Conservation (phyloP, 2,113 vertebrate genomes). For the Pholis gunnellus region DNA sequence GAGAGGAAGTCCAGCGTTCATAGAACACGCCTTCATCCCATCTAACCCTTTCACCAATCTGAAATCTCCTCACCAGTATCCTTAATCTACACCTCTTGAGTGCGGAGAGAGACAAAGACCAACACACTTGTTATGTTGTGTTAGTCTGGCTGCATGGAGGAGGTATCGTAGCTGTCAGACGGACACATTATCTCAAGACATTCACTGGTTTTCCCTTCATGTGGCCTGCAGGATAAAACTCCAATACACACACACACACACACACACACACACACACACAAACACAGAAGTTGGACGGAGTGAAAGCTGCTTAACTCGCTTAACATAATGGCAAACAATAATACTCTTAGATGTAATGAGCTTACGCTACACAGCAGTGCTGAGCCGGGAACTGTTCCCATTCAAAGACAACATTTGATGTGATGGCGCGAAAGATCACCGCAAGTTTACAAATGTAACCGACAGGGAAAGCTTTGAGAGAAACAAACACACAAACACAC, state of each 20-base stretch:
- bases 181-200: neutral
- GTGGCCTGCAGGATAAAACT: neutral
- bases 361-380: neutral
- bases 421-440: neutral
- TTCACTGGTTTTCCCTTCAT: neutral
- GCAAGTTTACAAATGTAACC: neutral
- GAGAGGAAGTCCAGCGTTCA: no score
- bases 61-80: neutral
- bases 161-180: neutral
- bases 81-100: neutral
- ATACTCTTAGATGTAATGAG: neutral
- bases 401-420: neutral
- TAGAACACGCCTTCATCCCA: neutral
- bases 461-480: neutral
- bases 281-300: neutral
- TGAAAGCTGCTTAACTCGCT: neutral
- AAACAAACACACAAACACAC: neutral
- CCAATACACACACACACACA: neutral
- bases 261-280: no score
- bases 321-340: conserved; percentile 2
- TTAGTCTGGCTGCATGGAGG: neutral
- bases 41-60: neutral
- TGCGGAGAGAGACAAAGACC: no score
- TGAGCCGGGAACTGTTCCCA: neutral
- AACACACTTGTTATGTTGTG: no score